A percentile compares a stretch with the other conserved stretches of the same genome.
Evolutionary conservation across 2,888 invertebrate species (phyloP).

Genomic region (Phymatocera aterrima): DNA sequence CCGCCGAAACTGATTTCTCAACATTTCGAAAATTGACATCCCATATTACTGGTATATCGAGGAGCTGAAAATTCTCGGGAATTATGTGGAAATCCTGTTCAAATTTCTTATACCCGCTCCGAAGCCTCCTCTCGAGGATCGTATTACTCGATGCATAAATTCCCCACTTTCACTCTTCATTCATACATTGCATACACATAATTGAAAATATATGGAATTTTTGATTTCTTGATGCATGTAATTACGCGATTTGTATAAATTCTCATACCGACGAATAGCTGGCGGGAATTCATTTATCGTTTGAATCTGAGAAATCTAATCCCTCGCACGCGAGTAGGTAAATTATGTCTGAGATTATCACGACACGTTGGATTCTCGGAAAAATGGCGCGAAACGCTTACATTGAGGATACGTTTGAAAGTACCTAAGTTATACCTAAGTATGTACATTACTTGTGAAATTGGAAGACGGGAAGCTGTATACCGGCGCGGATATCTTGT

Average conservation of each 20-base stretch:
- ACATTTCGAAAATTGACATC: not conserved
- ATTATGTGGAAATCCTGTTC: not conserved
- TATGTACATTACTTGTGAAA: not conserved
- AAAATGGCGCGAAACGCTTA: not conserved
- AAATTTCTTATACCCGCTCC: not conserved
- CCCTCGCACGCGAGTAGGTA: not conserved
- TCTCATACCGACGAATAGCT: too few relatives aligned
- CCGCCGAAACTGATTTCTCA: not conserved
- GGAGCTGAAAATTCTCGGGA: not conserved
- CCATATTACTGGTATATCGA: too few relatives aligned
- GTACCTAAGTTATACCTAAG: too few relatives aligned
- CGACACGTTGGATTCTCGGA: not conserved
- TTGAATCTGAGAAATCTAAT: not conserved
- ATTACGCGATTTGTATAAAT: not conserved
- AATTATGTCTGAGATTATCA: not conserved
- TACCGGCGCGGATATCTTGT: not conserved
- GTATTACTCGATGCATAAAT: not conserved
- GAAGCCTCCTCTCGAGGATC: not conserved
- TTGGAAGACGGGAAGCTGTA: not conserved
- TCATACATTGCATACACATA: too few relatives aligned
- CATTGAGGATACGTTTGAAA: not conserved
- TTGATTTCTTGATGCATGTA: not conserved
- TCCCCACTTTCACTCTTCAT: not conserved
- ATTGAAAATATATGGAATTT: not conserved
- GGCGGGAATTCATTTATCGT: too few relatives aligned